phyloP scores from a whole-genome alignment of 2,888 invertebrate species.

The Anorthoa munda region DNA sequence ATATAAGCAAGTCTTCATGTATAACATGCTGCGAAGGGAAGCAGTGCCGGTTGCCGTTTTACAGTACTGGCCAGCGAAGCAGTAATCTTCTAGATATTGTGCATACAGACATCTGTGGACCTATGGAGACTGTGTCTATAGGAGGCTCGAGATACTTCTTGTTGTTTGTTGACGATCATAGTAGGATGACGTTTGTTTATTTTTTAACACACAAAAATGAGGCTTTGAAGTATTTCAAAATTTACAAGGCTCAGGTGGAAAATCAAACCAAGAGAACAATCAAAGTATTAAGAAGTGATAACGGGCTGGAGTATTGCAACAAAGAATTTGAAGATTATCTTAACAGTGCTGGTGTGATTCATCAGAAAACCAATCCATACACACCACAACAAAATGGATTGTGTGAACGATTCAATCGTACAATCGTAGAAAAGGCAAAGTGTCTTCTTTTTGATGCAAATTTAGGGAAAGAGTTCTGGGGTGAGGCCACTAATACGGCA shows the following conservation, averaged over 20 bases:
- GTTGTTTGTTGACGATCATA: not conserved
- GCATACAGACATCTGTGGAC: not conserved
- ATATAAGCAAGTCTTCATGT: not conserved
- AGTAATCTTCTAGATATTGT: not conserved
- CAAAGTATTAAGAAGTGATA: not conserved
- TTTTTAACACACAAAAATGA: not conserved
- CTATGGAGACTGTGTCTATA: not conserved
- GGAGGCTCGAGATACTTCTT: not conserved
- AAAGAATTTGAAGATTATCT: not conserved
- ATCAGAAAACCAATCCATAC: not conserved
- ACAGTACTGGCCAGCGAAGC: not conserved
- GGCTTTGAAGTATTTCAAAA: not conserved
- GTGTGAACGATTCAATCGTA: not conserved
- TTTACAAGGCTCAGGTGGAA: not conserved
- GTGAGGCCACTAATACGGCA: too few relatives aligned
- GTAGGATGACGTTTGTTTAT: not conserved
- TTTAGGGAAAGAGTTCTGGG: not conserved
- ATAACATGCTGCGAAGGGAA: not conserved
- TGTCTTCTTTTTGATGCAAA: not conserved
- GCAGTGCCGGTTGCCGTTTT: not conserved
- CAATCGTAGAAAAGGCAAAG: not conserved
- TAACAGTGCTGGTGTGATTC: not conserved
- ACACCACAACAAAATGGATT: constrained; percentile 3
- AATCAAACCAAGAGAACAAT: too few relatives aligned
- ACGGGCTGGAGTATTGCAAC: not conserved